Percentiles rank a stretch among this genome's conserved stretches.
These are phyloP conservation scores for Sapajus apella DNA, from an alignment of 2,113 vertebrate species.

Conservation along the genomic window DNA sequence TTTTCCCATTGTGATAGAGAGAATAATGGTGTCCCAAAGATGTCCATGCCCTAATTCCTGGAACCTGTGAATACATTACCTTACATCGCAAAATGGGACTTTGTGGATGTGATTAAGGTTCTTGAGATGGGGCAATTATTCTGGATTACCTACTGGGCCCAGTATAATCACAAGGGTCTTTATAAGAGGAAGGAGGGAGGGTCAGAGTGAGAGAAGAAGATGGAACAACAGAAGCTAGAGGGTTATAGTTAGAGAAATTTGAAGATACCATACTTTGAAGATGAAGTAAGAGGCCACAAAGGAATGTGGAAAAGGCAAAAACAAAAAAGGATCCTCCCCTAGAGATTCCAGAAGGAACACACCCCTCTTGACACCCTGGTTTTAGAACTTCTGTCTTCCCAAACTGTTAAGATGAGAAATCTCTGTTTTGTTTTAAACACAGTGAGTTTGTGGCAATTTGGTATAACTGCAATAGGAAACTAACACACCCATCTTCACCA, in stretches of 20 bases:
- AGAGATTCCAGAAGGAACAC: not conserved
- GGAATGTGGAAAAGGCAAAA: not conserved
- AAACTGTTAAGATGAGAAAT: not conserved
- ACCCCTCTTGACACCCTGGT: not conserved
- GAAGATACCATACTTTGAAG: not conserved
- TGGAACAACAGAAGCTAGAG: not conserved
- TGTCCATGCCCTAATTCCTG: not conserved
- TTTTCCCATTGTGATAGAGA: not conserved
- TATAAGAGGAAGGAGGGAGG: not conserved
- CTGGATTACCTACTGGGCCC: not conserved
- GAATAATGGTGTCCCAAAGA: not conserved
- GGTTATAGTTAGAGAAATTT: not conserved
- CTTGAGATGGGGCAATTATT: not conserved
- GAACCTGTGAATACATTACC: not conserved
- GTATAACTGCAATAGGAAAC: not conserved
- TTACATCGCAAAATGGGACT: not conserved
- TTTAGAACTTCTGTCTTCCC: not conserved
- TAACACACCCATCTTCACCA: not conserved
- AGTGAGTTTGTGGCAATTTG: not conserved
- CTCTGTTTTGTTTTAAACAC: not conserved
- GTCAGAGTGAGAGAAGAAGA: not conserved
- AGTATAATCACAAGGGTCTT: not conserved
- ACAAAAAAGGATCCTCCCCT: not conserved
- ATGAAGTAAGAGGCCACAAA: not conserved
- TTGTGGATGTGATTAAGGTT: not conserved